Percentiles rank a stretch among this genome's conserved stretches.
Conservation (phyloP, 2,888 invertebrate species). For the Hypolimnas misippus region DNA sequence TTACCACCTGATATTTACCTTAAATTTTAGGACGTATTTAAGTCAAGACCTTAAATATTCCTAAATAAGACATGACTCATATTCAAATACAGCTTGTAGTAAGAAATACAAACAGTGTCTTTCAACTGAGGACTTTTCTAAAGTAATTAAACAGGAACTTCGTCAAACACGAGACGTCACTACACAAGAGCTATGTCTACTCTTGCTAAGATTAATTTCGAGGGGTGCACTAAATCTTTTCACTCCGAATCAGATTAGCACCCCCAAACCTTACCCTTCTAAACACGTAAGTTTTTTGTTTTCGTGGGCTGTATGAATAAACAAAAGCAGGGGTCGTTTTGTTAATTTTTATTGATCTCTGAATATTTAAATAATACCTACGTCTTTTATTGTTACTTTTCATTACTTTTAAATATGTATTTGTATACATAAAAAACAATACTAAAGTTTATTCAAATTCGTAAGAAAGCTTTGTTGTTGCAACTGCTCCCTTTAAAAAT, state of each 20-base stretch:
- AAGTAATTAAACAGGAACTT: neutral
- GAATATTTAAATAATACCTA: too few relatives aligned
- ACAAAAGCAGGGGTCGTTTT: slow-evolving; percentile 1
- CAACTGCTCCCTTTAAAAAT: neutral
- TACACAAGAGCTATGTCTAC: slow-evolving; percentile 25
- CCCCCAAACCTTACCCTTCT: slow-evolving; percentile 46
- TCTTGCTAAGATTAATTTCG: slow-evolving; percentile 59
- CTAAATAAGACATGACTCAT: neutral
- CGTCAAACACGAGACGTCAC: slow-evolving; percentile 1
- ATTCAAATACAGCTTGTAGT: neutral
- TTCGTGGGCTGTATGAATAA: neutral
- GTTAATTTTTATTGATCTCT: neutral
- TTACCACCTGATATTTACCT: too few relatives aligned
- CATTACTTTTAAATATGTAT: too few relatives aligned
- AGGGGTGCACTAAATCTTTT: slow-evolving; percentile 74
- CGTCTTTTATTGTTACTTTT: too few relatives aligned
- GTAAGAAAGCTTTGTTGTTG: neutral
- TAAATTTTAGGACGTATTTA: neutral
- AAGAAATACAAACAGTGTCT: neutral
- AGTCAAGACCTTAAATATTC: neutral
- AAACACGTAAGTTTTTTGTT: slow-evolving; percentile 1
- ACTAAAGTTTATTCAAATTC: neutral
- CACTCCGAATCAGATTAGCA: slow-evolving; percentile 75
- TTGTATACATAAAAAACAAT: too few relatives aligned
- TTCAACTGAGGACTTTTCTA: neutral